These are phyloP conservation scores for Eristalis intricaria DNA, from an alignment of 2,888 invertebrate species.

Conservation along the genomic window DNA sequence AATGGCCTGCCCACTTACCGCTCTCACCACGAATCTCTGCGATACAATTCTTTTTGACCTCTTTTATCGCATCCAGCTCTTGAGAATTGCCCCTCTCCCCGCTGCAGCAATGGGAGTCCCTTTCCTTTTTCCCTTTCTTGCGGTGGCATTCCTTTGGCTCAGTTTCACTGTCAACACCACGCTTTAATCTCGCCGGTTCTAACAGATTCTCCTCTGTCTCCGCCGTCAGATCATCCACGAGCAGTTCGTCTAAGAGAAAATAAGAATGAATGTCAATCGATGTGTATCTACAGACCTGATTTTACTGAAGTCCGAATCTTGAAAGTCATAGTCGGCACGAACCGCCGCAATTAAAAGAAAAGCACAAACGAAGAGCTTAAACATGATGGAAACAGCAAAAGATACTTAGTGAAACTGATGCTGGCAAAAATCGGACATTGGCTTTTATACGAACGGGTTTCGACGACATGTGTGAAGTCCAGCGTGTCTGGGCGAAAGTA, in stretches of 20 bases:
- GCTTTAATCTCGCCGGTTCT: constrained; percentile 51
- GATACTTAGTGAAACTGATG: constrained; percentile 44
- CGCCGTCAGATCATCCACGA: constrained; percentile 70
- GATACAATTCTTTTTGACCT: constrained; percentile 70
- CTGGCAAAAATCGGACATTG: constrained; percentile 12
- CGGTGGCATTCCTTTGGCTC: constrained; percentile 50
- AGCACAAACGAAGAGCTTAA: constrained; percentile 66
- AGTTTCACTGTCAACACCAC: constrained; percentile 41
- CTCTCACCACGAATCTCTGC: constrained; percentile 68
- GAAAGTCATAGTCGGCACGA: constrained; percentile 73
- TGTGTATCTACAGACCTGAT: neutral
- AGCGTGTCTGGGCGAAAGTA: neutral
- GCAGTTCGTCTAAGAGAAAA: constrained; percentile 72
- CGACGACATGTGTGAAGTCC: neutral
- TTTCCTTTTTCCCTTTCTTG: constrained; percentile 62
- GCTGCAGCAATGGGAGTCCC: constrained; percentile 72
- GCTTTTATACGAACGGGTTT: constrained; percentile 42
- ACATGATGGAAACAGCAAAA: constrained; percentile 52
- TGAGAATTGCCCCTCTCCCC: constrained; percentile 63
- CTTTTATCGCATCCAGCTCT: constrained; percentile 54
- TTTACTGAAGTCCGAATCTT: constrained; percentile 74
- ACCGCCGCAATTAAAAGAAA: constrained; percentile 43
- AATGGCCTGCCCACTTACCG: constrained; percentile 60
- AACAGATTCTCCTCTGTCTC: constrained; percentile 47
- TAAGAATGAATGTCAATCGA: neutral